Evolutionary conservation across 1,140 invertebrate genomes (phyloP).

Genomic region (Drosophila santomea): DNA sequence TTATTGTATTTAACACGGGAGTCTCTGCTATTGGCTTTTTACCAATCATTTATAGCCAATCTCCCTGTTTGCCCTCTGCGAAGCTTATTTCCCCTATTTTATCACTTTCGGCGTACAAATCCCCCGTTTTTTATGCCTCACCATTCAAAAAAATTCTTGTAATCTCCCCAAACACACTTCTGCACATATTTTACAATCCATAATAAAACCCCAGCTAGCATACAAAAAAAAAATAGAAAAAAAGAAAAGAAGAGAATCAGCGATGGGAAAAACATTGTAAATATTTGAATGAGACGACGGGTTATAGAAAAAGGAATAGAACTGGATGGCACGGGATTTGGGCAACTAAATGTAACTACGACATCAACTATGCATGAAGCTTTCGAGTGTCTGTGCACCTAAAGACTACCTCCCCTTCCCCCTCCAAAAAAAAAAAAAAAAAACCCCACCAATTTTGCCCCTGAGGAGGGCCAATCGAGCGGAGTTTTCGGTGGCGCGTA

Average conservation of each 20-base stretch:
- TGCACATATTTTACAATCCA: constrained; percentile 51
- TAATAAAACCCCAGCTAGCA: constrained; percentile 32
- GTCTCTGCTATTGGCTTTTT: constrained; percentile 8
- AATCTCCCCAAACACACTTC: constrained; percentile 43
- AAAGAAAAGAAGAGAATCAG: background rate
- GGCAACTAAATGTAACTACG: constrained; percentile 52
- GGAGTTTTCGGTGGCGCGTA: constrained; percentile 65
- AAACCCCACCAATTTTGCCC: background rate
- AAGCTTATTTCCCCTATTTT: constrained; percentile 42
- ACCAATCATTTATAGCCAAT: constrained; percentile 8
- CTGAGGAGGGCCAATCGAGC: constrained; percentile 22
- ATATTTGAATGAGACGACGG: constrained; percentile 50
- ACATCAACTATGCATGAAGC: constrained; percentile 47
- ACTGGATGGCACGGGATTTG: background rate
- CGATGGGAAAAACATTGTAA: constrained; percentile 51
- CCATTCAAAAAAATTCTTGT: constrained; percentile 48
- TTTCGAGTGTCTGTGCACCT: constrained; percentile 41
- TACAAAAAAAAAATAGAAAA: constrained; percentile 6
- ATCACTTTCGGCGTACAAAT: constrained; percentile 47
- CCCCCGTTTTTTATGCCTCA: constrained; percentile 42
- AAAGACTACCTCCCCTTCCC: background rate
- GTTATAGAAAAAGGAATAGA: constrained; percentile 35
- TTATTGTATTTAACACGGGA: constrained; percentile 26
- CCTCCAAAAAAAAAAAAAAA: background rate
- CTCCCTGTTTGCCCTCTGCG: background rate